A percentile compares a stretch with the other conserved stretches of the same genome.
Conservation (phyloP, 2,113 vertebrate genomes). For the Callipepla squamata region DNA sequence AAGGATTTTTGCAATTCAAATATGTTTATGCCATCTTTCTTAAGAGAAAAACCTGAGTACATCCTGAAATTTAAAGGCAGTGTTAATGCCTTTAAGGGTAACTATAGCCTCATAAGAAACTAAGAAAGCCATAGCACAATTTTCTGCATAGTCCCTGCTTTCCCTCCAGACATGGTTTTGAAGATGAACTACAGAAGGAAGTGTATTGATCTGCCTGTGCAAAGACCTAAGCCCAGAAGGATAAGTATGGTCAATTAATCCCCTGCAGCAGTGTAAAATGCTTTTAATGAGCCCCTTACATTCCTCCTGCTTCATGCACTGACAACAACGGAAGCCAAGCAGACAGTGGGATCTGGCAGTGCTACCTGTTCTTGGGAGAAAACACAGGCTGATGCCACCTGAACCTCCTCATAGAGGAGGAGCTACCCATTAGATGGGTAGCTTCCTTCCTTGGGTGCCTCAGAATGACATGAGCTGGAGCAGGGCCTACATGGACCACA, state of each 20-base stretch:
- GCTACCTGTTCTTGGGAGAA: background rate
- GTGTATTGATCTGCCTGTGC: background rate
- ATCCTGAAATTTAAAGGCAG: background rate
- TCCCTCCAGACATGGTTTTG: rapidly evolving
- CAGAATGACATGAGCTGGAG: background rate
- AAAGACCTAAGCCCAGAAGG: background rate
- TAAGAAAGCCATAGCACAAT: background rate
- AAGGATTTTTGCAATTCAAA: background rate
- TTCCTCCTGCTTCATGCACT: background rate
- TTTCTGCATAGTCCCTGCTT: background rate
- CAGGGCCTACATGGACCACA: background rate
- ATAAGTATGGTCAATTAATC: background rate
- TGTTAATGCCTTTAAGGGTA: background rate
- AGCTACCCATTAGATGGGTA: background rate
- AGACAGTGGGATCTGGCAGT: background rate
- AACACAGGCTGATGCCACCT: background rate
- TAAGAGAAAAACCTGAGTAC: background rate
- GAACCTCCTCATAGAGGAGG: background rate
- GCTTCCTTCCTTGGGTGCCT: background rate
- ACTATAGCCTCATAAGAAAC: background rate
- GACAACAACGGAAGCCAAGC: background rate
- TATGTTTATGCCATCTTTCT: background rate
- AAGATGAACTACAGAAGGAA: background rate
- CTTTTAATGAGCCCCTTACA: background rate
- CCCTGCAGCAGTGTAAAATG: background rate